Percentiles rank a stretch among this genome's conserved stretches.
Conservation (phyloP, 2,888 invertebrate species). For the Harmothoe impar region DNA sequence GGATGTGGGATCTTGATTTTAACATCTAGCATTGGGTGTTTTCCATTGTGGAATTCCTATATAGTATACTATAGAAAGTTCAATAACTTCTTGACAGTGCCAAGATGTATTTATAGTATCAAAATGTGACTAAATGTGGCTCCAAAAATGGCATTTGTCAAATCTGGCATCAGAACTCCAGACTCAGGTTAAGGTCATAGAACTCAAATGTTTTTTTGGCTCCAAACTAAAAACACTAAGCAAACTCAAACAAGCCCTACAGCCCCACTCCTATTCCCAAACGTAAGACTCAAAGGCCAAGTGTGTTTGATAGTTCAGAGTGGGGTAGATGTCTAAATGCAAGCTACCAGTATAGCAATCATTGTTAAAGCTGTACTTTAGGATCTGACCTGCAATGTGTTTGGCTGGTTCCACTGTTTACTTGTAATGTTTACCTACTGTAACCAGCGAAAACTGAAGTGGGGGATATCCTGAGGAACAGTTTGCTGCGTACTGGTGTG, state of each 20-base stretch:
- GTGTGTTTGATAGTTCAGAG: constrained; percentile 5
- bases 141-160: too few relatives aligned
- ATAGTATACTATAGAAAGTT: too few relatives aligned
- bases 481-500: background rate
- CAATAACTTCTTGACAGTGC: too few relatives aligned
- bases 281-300: constrained; percentile 22
- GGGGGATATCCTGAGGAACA: background rate
- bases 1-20: too few relatives aligned
- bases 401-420: constrained; percentile 16
- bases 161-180: background rate
- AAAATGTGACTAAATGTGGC: too few relatives aligned
- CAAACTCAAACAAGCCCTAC: constrained; percentile 1
- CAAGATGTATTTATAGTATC: too few relatives aligned
- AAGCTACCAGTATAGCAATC: background rate
- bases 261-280: background rate
- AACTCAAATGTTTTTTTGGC: background rate
- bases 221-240: constrained; percentile 2
- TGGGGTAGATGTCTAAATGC: background rate
- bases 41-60: too few relatives aligned
- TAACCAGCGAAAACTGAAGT: background rate
- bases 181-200: background rate
- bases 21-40: too few relatives aligned
- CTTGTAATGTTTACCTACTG: constrained; percentile 8
- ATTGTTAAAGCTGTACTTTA: background rate
- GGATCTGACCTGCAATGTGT: background rate